Percentiles rank a stretch among this genome's conserved stretches.
These are phyloP conservation scores for Perca fluviatilis DNA, from an alignment of 2,113 vertebrate genomes.

Conservation along the genomic window DNA sequence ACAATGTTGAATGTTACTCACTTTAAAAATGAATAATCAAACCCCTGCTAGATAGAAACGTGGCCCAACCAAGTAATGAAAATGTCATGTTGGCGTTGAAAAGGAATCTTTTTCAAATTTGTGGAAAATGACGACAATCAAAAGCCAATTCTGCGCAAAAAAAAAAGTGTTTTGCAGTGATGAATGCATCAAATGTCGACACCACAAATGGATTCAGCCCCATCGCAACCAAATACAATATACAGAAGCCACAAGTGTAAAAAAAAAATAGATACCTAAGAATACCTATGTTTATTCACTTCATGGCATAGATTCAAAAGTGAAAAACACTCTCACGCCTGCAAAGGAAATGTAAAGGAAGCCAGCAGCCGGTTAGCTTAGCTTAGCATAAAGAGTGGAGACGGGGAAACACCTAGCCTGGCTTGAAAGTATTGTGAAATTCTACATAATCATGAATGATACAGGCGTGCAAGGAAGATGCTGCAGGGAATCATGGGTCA, in stretches of 20 bases:
- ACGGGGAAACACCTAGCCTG: not conserved
- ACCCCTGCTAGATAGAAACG: conserved; percentile 33
- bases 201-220: not conserved
- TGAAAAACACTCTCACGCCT: too few relatives aligned
- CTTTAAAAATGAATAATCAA: conserved; percentile 52
- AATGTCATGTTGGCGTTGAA: conserved; percentile 39
- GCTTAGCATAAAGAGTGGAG: not conserved
- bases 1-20: conserved; percentile 31
- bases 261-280: not conserved
- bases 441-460: conserved; percentile 22
- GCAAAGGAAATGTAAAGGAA: not conserved
- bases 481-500: conserved; percentile 61
- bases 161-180: conserved; percentile 3
- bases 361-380: not conserved
- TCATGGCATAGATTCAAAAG: not conserved
- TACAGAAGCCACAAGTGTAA: not conserved
- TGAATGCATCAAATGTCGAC: conserved; percentile 3
- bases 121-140: conserved; percentile 25
- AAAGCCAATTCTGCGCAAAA: conserved; percentile 4
- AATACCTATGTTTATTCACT: not conserved
- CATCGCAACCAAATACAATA: not conserved
- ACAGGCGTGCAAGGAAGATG: conserved; percentile 21
- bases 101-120: conserved; percentile 49
- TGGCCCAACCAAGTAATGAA: conserved; percentile 33
- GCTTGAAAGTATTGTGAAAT: not conserved